Percentiles rank a stretch among this genome's conserved stretches.
These are phyloP conservation scores for Neria commutata DNA, from an alignment of 2,888 invertebrate genomes.

Conservation along the genomic window DNA sequence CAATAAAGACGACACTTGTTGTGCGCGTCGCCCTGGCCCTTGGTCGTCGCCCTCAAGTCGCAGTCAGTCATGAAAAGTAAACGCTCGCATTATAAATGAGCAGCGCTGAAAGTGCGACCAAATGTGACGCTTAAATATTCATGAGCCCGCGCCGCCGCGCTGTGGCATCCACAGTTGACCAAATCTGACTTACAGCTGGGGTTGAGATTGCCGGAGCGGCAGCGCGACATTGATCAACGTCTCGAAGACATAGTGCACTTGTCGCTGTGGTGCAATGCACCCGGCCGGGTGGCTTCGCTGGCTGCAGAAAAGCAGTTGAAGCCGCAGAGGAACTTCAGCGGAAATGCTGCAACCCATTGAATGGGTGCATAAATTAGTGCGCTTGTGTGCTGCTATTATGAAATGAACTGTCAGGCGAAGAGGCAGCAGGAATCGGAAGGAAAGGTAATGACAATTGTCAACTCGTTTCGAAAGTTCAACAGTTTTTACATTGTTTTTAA, in stretches of 20 bases:
- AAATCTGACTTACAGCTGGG: slow-evolving; percentile 5
- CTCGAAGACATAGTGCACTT: slow-evolving; percentile 33
- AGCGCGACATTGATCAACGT: slow-evolving; percentile 12
- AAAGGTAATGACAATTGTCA: too few species aligned
- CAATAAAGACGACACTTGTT: slow-evolving; percentile 53
- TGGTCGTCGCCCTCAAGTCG: slow-evolving; percentile 1
- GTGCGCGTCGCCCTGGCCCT: neutral
- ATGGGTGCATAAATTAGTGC: slow-evolving; percentile 37
- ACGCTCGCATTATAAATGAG: slow-evolving; percentile 50
- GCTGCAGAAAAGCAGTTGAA: neutral
- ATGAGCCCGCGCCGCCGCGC: slow-evolving; percentile 29
- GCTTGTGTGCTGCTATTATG: too few species aligned
- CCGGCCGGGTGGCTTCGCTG: neutral
- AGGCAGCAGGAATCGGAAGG: too few species aligned
- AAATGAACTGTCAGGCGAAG: too few species aligned
- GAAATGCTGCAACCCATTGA: slow-evolving; percentile 30
- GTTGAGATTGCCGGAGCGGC: neutral
- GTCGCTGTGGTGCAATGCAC: slow-evolving; percentile 25
- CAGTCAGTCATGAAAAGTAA: neutral
- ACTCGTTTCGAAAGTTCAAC: too few species aligned
- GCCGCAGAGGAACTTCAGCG: neutral
- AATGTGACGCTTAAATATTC: slow-evolving; percentile 61
- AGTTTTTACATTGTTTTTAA: too few species aligned
- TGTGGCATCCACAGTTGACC: neutral
- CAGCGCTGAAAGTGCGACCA: slow-evolving; percentile 57